Conservation (phyloP, 2,797 vertebrate genomes). For the Enteromius unitaeniatus region DNA sequence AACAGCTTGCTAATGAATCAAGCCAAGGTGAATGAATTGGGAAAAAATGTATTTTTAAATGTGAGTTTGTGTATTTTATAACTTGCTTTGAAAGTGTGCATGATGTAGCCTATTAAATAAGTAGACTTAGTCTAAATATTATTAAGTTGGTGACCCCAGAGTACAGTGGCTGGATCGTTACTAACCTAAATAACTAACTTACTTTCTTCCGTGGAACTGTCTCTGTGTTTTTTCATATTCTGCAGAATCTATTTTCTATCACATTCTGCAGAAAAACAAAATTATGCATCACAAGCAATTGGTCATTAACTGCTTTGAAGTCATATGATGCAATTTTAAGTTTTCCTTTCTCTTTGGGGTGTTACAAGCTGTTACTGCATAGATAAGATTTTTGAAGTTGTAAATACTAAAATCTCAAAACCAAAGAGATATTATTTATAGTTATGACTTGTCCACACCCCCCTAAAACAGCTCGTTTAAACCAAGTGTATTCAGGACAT, state of each 20-base stretch:
- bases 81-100: background rate
- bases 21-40: conserved; percentile 5
- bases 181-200: background rate
- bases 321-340: too few species aligned
- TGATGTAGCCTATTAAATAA: background rate
- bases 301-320: too few species aligned
- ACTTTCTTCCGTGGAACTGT: background rate
- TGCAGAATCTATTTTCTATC: background rate
- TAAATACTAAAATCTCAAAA: too few species aligned
- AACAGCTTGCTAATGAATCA: conserved; percentile 32
- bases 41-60: background rate
- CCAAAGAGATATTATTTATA: too few species aligned
- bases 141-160: background rate
- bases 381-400: too few species aligned
- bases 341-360: too few species aligned
- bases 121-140: conserved; percentile 6
- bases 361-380: too few species aligned
- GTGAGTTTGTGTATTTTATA: background rate
- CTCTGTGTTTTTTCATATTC: background rate
- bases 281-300: background rate
- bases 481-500: too few species aligned
- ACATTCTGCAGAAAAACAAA: background rate
- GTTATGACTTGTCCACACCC: too few species aligned
- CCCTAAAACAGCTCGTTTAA: too few species aligned
- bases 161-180: background rate